Evolutionary conservation across 1,140 invertebrate species (phyloP), one percentile per base, ranked within the genome.

Genomic region (Halotydeus destructor): DNA sequence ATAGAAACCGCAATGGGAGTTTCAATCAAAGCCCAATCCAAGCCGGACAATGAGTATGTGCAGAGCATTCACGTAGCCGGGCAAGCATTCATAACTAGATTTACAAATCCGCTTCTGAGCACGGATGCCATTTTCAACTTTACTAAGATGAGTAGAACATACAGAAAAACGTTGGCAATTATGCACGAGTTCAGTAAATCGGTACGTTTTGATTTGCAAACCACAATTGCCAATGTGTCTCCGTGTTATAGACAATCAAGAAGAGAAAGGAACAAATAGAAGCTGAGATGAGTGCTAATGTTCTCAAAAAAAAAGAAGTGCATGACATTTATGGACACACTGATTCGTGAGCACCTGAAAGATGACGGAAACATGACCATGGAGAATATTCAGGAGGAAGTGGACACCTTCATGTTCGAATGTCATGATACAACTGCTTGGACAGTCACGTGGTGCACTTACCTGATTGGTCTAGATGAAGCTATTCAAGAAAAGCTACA

Each of bases 1-100:
- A n/a, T n/a, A n/a, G 16, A 83, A 60, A 79, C 78, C 43, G 78
- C 78, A 6, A 83, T 85, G 78, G 81, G 80, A 31, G 60, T 65
- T 41, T 63, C 65, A 54, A 65, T 79, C 6, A 67, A 71, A 55
- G 72, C 74, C 3, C 76, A 80, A 59, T 60, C 57, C 41, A 59
- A 74, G 50, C 61, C 58, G 26, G 65, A 75, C 44, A 74, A 72
- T 25, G 69, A 73, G 46, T 84, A 84, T 58, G 75, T 82, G 2
- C 62, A 69, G 53, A 75, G 78, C 16, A 22, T 44, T 23, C 18
- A 44, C 36, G 18, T 26, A 43, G 32, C 24, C 12, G 33, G 5
- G 6, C 11, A 39, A 19, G 9, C 8, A 3, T 1, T 40, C 5
- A 22, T 19, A 12, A 11, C 26, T 16, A 16, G 38, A 16, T 12